Percentiles rank a stretch among this genome's conserved stretches.
Evolutionary conservation across 2,797 vertebrate species (phyloP).

Genomic region (Cyprinodon diabolis): DNA sequence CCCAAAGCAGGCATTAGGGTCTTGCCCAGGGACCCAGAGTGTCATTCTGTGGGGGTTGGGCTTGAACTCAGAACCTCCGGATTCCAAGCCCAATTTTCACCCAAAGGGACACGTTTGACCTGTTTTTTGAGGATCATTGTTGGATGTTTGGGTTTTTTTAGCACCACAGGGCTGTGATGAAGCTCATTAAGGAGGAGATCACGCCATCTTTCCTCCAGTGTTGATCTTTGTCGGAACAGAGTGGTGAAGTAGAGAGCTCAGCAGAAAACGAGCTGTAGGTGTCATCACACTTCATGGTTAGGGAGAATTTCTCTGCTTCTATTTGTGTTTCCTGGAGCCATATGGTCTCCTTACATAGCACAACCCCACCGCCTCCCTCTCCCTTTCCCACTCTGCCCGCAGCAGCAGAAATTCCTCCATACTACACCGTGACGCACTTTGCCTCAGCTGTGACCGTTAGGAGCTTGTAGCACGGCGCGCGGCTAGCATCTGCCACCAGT

Average conservation of each 20-base stretch:
- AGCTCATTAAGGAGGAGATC: background rate
- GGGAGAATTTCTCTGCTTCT: constrained; percentile 21
- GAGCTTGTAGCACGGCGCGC: constrained; percentile 45
- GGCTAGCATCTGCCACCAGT: constrained; percentile 70
- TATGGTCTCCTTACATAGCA: constrained; percentile 51
- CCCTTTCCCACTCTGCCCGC: constrained; percentile 25
- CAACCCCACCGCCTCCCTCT: constrained; percentile 16
- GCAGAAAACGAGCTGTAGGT: constrained; percentile 8
- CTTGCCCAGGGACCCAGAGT: no score
- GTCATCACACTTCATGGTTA: constrained; percentile 24
- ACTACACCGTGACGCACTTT: constrained; percentile 52
- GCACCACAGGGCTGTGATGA: background rate
- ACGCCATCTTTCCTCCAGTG: background rate
- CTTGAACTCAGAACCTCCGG: no score
- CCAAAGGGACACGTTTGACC: background rate
- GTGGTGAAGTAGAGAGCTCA: background rate
- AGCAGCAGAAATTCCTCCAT: constrained; percentile 66
- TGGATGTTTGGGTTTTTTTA: background rate
- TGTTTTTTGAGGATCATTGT: background rate
- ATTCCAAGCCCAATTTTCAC: no score
- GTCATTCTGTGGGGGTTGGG: no score
- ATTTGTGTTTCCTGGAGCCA: constrained; percentile 47
- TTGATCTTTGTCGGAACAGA: background rate
- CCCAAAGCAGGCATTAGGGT: no score
- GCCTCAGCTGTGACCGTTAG: constrained; percentile 61